A percentile compares a stretch with the other conserved stretches of the same genome.
Conservation (phyloP, 2,888 invertebrate species). For the Escarpia spicata region DNA sequence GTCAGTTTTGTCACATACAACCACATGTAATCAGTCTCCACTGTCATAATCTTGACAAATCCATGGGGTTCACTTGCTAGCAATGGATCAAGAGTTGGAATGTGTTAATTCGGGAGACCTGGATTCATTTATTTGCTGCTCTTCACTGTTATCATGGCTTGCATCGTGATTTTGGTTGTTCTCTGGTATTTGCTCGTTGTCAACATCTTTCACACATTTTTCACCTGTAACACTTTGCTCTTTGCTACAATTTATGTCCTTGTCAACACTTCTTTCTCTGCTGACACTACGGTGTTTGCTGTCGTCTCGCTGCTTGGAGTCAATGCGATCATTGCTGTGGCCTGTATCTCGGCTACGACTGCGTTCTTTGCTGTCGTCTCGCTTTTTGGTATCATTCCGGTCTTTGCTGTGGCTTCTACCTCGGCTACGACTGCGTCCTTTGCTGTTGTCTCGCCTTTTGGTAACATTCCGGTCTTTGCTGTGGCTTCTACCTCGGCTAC, state of each 20-base stretch:
- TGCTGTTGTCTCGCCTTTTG: not conserved
- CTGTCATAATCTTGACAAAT: not conserved
- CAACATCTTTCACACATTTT: not conserved
- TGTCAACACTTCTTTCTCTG: not conserved
- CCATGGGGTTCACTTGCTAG: not conserved
- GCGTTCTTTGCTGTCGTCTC: not conserved
- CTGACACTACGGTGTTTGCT: not conserved
- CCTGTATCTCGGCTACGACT: not conserved
- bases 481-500: not conserved
- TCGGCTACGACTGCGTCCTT: not conserved
- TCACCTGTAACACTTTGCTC: not conserved
- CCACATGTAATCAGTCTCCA: not conserved
- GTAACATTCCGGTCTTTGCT: not conserved
- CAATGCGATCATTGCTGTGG: not conserved
- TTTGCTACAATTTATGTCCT: not conserved
- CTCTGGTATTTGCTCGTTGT: not conserved
- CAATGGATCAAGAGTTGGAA: not conserved
- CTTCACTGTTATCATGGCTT: not conserved
- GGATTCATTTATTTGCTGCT: not conserved
- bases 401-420: not conserved
- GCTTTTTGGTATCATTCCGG: not conserved
- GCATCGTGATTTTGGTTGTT: constrained; percentile 10
- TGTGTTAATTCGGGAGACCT: not conserved
- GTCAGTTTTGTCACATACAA: not conserved
- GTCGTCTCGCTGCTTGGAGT: not conserved